Evolutionary conservation across 2,113 vertebrate species (phyloP).

Genomic region (Callithrix jacchus): DNA sequence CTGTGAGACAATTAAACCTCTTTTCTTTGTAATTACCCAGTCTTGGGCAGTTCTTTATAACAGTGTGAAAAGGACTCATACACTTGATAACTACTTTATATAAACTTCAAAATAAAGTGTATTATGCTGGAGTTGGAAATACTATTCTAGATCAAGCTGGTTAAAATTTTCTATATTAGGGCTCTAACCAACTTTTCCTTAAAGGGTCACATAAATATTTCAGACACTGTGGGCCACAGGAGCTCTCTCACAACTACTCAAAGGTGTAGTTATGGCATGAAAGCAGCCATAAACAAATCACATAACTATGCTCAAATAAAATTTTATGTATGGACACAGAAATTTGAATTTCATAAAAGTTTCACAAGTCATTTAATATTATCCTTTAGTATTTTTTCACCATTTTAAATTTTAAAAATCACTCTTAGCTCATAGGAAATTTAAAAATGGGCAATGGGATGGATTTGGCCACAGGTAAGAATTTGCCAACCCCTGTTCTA

Average conservation of each 20-base stretch:
- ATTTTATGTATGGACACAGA: neutral
- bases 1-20: no score
- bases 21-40: no score
- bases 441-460: neutral
- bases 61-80: no score
- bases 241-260: neutral
- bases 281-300: neutral
- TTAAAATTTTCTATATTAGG: neutral
- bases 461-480: neutral
- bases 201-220: neutral
- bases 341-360: neutral
- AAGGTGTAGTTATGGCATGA: neutral
- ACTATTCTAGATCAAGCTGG: neutral
- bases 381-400: neutral
- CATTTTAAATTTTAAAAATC: conserved; percentile 10
- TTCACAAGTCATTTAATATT: neutral
- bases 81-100: neutral
- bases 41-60: no score
- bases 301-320: neutral
- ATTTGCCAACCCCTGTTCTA: neutral
- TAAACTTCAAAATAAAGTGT: neutral
- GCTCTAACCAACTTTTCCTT: neutral
- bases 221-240: neutral
- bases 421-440: neutral
- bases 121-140: neutral